A percentile compares a stretch with the other conserved stretches of the same genome.
These are phyloP conservation scores for Ptiloglossa arizonensis DNA, from an alignment of 1,140 invertebrate species.

Conservation along the genomic window DNA sequence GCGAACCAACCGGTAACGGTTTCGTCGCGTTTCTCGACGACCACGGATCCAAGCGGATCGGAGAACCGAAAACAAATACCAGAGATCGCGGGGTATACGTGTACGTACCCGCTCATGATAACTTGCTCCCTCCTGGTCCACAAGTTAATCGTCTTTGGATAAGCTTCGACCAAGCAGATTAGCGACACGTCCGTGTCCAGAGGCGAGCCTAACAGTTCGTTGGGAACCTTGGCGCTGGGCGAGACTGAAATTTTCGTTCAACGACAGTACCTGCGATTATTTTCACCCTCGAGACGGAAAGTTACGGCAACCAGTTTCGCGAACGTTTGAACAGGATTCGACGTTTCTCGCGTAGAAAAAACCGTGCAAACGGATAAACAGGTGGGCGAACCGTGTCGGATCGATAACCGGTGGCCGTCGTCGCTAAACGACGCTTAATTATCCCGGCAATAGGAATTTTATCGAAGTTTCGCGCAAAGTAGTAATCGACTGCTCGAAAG, in stretches of 20 bases:
- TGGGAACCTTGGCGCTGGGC: constrained; percentile 81
- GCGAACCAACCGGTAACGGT: not conserved
- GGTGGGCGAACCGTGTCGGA: no score
- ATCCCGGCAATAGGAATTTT: not conserved
- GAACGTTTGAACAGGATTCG: not conserved
- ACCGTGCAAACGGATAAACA: constrained; percentile 5
- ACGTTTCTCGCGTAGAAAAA: not conserved
- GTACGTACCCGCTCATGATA: constrained; percentile 80
- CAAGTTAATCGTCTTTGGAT: constrained; percentile 83
- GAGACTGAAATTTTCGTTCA: constrained; percentile 78
- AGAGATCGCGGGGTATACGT: constrained; percentile 5
- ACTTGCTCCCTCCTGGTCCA: constrained; percentile 82
- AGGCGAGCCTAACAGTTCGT: constrained; percentile 82
- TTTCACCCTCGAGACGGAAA: no score
- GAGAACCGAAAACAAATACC: not conserved
- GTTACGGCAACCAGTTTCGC: no score
- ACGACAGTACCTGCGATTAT: no score
- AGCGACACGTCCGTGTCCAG: constrained; percentile 82
- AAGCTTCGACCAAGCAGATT: constrained; percentile 84
- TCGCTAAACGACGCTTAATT: not conserved
- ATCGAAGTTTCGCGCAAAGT: not conserved
- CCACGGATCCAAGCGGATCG: no score
- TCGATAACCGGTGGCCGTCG: not conserved
- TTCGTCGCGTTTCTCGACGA: no score
- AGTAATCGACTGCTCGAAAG: constrained; percentile 11